Percentiles rank a stretch among this genome's conserved stretches.
Conservation (phyloP, 2,113 vertebrate genomes). For the Passer domesticus region DNA sequence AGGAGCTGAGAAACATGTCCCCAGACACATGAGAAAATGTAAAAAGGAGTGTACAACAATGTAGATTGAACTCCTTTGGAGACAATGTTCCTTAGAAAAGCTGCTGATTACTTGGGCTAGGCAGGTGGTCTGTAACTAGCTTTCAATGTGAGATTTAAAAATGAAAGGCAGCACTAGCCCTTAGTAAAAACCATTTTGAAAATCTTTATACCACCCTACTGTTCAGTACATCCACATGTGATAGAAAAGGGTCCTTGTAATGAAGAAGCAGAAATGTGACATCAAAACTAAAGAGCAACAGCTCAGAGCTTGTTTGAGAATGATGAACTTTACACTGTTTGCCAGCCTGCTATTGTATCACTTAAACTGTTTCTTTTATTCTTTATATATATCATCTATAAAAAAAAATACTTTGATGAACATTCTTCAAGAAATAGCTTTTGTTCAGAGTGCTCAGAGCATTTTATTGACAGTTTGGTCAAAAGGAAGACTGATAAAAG, state of each 20-base stretch:
- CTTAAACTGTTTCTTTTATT: constrained; percentile 23
- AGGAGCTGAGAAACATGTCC: not conserved
- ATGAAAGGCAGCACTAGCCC: not conserved
- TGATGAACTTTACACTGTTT: constrained; percentile 4
- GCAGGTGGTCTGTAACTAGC: not conserved
- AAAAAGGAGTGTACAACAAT: not conserved
- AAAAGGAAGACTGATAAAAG: not conserved
- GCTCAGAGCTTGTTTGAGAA: not conserved
- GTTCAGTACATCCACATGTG: not conserved
- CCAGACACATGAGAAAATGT: not conserved
- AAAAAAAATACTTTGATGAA: not conserved
- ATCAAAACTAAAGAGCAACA: constrained; percentile 30
- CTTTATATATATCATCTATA: not conserved
- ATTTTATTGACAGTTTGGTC: constrained; percentile 12
- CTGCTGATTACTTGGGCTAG: constrained; percentile 20
- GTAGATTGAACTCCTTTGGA: not conserved
- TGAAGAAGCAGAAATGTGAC: constrained; percentile 14
- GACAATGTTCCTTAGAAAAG: constrained; percentile 1
- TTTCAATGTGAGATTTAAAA: constrained; percentile 6
- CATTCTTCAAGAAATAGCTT: not conserved
- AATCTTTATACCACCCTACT: not conserved
- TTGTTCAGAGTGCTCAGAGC: not conserved
- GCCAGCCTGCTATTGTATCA: not conserved
- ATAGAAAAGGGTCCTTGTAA: not conserved
- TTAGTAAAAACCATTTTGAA: not conserved